A percentile compares a stretch with the other conserved stretches of the same genome.
phyloP scores from a whole-genome alignment of 2,797 vertebrate species.

The Otus scops region DNA sequence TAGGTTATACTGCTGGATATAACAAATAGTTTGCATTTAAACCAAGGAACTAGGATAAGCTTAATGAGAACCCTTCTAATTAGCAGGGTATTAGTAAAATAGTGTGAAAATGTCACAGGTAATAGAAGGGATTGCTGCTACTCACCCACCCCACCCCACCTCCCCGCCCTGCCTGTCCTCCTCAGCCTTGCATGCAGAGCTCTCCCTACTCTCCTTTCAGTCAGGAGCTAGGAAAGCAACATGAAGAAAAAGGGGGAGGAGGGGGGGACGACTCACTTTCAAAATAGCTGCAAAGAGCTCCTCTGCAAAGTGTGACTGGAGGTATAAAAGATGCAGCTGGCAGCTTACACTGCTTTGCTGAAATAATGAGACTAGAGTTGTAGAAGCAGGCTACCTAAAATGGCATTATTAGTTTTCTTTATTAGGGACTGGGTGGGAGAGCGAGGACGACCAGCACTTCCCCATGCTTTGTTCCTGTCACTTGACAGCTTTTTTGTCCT shows the following conservation, averaged over 20 bases:
- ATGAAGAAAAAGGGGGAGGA: not conserved
- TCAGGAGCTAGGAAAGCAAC: not conserved
- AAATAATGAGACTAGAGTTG: slow-evolving; percentile 37
- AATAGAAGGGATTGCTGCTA: not conserved
- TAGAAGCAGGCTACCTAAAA: slow-evolving; percentile 37
- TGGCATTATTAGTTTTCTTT: slow-evolving; percentile 30
- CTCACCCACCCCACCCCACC: not conserved
- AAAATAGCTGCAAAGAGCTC: slow-evolving; percentile 23
- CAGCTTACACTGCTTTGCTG: slow-evolving; percentile 7
- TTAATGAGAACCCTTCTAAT: not conserved
- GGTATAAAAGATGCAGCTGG: slow-evolving; percentile 17
- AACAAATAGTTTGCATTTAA: not conserved
- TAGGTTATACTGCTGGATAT: not conserved
- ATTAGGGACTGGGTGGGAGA: not conserved
- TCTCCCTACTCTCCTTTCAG: not conserved
- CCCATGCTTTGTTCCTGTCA: not conserved
- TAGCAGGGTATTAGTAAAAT: not conserved
- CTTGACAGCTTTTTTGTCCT: slow-evolving; percentile 40
- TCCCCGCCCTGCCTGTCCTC: not conserved
- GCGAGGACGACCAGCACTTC: not conserved
- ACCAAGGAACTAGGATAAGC: not conserved
- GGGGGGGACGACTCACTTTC: not conserved
- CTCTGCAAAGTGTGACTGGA: not conserved
- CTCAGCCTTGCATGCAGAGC: not conserved
- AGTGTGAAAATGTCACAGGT: slow-evolving; percentile 11